phyloP scores from a whole-genome alignment of 2,797 vertebrate genomes.

The Amazona finschi region DNA sequence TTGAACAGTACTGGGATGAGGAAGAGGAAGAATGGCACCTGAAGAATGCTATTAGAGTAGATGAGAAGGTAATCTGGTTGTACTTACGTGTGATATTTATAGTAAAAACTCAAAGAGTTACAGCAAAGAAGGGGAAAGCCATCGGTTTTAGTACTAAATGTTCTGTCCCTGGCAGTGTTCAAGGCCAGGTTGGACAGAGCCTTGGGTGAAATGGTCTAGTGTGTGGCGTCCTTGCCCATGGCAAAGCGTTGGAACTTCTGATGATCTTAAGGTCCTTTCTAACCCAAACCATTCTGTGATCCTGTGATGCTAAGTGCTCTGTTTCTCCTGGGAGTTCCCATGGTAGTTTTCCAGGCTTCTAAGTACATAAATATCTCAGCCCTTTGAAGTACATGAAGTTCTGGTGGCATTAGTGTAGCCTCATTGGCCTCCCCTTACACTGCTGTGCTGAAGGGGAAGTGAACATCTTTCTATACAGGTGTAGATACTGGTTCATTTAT shows the following conservation, averaged over 20 bases:
- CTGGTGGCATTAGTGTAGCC: neutral
- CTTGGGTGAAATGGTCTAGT: neutral
- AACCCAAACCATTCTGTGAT: neutral
- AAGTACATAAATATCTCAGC: neutral
- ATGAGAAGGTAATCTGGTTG: slow-evolving; percentile 85
- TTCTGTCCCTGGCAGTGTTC: neutral
- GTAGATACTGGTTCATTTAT: neutral
- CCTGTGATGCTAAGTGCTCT: neutral
- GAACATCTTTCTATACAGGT: fast-evolving
- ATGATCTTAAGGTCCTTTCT: neutral
- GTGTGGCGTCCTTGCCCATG: neutral
- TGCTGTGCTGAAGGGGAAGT: neutral
- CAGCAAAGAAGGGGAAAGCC: fast-evolving
- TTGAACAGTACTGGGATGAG: slow-evolving; percentile 99
- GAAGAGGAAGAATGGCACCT: slow-evolving; percentile 99
- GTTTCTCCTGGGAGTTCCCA: neutral
- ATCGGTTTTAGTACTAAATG: neutral
- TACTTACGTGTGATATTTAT: neutral
- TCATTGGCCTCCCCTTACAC: neutral
- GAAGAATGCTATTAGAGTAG: slow-evolving; percentile 92
- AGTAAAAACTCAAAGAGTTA: neutral
- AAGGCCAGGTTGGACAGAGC: neutral
- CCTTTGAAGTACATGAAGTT: neutral
- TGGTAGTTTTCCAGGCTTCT: neutral
- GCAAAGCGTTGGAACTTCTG: neutral